Evolutionary conservation across 2,888 invertebrate species (phyloP).

Genomic region (Drosophila mayaguana): DNA sequence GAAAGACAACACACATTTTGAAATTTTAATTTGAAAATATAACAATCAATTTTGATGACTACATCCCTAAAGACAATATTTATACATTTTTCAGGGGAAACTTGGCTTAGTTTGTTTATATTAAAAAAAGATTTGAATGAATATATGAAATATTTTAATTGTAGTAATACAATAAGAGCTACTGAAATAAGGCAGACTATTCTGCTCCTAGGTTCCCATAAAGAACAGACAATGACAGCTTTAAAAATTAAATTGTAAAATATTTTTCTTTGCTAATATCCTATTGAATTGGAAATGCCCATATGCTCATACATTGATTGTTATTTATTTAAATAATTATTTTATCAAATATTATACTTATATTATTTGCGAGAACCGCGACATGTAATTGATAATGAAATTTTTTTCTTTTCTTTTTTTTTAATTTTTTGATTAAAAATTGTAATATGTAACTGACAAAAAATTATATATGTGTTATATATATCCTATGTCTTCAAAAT

Average conservation of each 20-base stretch:
- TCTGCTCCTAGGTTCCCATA: not conserved
- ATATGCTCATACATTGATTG: slow-evolving; percentile 6
- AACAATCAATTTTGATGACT: no score
- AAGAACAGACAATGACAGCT: not conserved
- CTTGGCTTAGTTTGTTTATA: no score
- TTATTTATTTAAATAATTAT: not conserved
- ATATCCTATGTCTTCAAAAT: slow-evolving; percentile 32
- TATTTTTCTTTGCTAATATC: not conserved
- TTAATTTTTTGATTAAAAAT: slow-evolving; percentile 17
- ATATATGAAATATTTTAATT: not conserved
- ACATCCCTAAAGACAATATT: no score
- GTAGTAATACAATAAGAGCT: not conserved
- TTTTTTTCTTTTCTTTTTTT: not conserved
- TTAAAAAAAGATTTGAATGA: no score
- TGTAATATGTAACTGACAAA: slow-evolving; percentile 27
- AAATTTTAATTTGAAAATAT: no score
- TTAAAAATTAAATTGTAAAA: not conserved
- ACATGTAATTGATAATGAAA: slow-evolving; percentile 26
- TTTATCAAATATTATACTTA: slow-evolving; percentile 6
- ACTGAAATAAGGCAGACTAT: not conserved
- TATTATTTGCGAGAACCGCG: not conserved
- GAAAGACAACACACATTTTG: no score
- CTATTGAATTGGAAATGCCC: slow-evolving; percentile 1
- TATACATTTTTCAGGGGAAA: no score
- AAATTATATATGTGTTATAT: slow-evolving; percentile 15